Evolutionary conservation across 1,140 invertebrate species (phyloP).

Genomic region (Atta texana): DNA sequence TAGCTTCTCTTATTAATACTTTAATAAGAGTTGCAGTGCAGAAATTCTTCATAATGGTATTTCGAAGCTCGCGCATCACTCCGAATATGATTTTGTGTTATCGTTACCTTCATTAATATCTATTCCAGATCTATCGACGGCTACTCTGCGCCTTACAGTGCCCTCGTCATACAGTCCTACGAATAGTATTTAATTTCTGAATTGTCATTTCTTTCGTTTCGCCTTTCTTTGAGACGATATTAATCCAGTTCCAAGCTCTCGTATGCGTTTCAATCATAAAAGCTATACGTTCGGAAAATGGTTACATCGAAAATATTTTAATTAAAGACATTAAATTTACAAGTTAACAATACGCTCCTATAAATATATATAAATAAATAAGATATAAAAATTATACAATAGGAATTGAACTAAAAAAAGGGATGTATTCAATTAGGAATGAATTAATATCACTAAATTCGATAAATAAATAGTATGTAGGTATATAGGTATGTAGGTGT

Average conservation of each 20-base stretch:
- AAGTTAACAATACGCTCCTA: background rate
- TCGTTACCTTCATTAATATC: conserved; percentile 83
- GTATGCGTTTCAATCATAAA: conserved; percentile 52
- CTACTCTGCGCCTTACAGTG: conserved; percentile 83
- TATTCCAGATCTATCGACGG: conserved; percentile 83
- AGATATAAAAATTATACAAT: conserved; percentile 3
- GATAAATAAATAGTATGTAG: background rate
- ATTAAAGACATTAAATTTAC: conserved; percentile 4
- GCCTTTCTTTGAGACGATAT: conserved; percentile 65
- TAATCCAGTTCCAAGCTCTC: conserved; percentile 51
- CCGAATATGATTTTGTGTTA: conserved; percentile 68
- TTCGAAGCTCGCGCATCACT: conserved; percentile 69
- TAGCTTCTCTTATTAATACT: conserved; percentile 18
- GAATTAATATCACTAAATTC: conserved; percentile 21
- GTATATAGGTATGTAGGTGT: background rate
- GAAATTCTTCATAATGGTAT: conserved; percentile 27
- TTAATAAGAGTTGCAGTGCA: conserved; percentile 7
- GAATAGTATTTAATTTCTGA: conserved; percentile 80
- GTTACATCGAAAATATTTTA: conserved; percentile 15
- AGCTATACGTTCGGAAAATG: conserved; percentile 47
- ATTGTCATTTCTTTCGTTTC: conserved; percentile 74
- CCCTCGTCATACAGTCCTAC: conserved; percentile 82
- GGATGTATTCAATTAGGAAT: conserved; percentile 3
- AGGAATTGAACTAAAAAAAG: background rate
- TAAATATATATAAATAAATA: background rate